Base-by-base conservation (phyloP, 2,888 invertebrate genomes). In the Trisateles emortualis region DNA sequence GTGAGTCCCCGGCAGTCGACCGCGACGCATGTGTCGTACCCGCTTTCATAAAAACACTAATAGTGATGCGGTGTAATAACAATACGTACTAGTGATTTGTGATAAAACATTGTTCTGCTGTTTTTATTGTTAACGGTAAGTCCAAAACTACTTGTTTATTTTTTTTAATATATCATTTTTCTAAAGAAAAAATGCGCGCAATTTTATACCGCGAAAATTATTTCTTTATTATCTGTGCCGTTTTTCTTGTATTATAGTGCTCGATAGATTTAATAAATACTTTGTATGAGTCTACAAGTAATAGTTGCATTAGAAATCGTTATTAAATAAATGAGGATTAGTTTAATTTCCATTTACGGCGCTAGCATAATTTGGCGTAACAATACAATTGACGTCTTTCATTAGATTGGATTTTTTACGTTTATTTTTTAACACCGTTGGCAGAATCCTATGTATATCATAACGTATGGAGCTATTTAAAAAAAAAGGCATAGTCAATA, bases 21-120 rank as follows among this genome's bases (percentile, higher is more conserved):
- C 59, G 76, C 63, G 68, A 45, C 70, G 78, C 64, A 78, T 80
- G 87, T 72, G 74, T 29, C 67, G 51, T 53, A 44, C 62, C 52
- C 65, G 51, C 50, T 56, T 56, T 59, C 59, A 45, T 57, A 52
- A 62, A 57, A 70, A 68, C 72, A 65, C 74, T 68, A 73, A 46
- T 68, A 83, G 87, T 85, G 81, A 89, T 90, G 88, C 86, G 74
- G 87, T 90, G 88, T 78, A 80, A 72, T 72, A 81, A 74, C 72
- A 68, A 69, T 67, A 78, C 67, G 70, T 56, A 79, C 74, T 55
- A 80, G 86, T 86, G 88, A 69, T 65, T 64, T 76, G 76, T 78
- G 67, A 61, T 55, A 61, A 52, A 61, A 58, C 65, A 59, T 54
- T 68, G 68, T 74, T 68, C 64, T 45, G 58, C 64, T 68, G 72